Conservation (phyloP, 1,140 invertebrate species). For the Coenobita brevimanus region DNA sequence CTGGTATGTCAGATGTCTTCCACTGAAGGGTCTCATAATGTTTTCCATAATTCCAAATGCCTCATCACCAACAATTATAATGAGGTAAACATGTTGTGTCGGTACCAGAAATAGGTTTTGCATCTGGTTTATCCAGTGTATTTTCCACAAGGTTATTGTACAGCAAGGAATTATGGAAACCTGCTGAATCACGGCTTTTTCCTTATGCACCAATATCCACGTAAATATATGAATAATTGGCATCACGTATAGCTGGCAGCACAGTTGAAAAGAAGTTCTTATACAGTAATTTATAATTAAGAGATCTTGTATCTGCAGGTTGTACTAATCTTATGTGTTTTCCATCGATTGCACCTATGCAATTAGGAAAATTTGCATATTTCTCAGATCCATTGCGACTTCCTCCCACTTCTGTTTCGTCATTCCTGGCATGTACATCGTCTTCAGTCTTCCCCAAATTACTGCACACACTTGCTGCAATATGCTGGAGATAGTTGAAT, state of each 20-base stretch:
- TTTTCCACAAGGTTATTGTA: too few species aligned
- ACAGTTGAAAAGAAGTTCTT: conserved; percentile 17
- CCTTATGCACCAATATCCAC: too few species aligned
- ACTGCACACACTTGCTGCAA: conserved; percentile 47
- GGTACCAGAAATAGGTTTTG: conserved; percentile 13
- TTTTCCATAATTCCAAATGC: too few species aligned
- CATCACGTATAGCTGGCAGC: conserved; percentile 26
- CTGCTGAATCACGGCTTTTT: conserved; percentile 33
- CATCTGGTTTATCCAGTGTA: neutral
- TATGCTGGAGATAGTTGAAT: too few species aligned
- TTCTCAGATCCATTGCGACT: conserved; percentile 19
- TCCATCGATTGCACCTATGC: too few species aligned
- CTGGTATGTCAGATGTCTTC: too few species aligned
- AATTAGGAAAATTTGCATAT: conserved; percentile 1
- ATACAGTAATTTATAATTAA: conserved; percentile 1
- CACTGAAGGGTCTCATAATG: too few species aligned
- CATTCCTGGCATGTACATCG: too few species aligned
- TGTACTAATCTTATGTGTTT: too few species aligned
- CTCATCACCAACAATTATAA: too few species aligned
- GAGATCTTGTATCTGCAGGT: neutral
- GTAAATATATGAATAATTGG: conserved; percentile 33
- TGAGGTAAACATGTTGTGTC: neutral
- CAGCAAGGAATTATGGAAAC: conserved; percentile 30
- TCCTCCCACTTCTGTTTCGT: too few species aligned
- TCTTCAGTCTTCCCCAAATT: conserved; percentile 1